A percentile compares a stretch with the other conserved stretches of the same genome.
These are phyloP conservation scores for Notiomystis cincta DNA, from an alignment of 2,113 vertebrate genomes.

Conservation along the genomic window DNA sequence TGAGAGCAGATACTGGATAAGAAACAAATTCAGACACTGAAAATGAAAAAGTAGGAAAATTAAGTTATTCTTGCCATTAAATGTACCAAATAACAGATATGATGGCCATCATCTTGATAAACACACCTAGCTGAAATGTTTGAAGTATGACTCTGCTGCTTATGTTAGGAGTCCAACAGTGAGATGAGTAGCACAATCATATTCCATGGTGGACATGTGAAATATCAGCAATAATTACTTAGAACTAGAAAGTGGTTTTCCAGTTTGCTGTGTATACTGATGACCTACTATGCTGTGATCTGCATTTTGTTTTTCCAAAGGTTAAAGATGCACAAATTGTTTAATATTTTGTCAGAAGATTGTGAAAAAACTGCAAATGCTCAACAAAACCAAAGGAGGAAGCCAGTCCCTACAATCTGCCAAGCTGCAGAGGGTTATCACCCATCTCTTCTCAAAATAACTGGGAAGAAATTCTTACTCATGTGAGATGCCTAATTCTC, in stretches of 20 bases:
- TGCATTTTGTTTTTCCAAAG: neutral
- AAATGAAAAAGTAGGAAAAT: neutral
- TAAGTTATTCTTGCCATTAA: neutral
- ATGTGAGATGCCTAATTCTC: neutral
- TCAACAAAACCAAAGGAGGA: neutral
- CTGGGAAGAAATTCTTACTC: neutral
- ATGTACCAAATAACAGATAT: neutral
- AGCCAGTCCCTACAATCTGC: neutral
- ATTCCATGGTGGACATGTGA: neutral
- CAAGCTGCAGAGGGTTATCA: neutral
- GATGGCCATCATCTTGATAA: neutral
- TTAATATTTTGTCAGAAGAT: neutral
- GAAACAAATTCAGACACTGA: neutral
- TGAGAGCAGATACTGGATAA: neutral
- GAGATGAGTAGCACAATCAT: neutral
- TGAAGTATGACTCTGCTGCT: neutral
- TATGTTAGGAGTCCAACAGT: neutral
- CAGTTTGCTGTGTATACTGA: neutral
- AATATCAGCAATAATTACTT: neutral
- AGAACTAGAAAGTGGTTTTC: neutral
- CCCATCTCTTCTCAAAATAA: neutral
- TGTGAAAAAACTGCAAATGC: neutral
- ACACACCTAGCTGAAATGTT: neutral
- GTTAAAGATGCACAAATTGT: neutral
- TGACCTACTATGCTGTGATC: neutral